Conservation (phyloP, 2,888 invertebrate genomes). For the Notodonta dromedarius region DNA sequence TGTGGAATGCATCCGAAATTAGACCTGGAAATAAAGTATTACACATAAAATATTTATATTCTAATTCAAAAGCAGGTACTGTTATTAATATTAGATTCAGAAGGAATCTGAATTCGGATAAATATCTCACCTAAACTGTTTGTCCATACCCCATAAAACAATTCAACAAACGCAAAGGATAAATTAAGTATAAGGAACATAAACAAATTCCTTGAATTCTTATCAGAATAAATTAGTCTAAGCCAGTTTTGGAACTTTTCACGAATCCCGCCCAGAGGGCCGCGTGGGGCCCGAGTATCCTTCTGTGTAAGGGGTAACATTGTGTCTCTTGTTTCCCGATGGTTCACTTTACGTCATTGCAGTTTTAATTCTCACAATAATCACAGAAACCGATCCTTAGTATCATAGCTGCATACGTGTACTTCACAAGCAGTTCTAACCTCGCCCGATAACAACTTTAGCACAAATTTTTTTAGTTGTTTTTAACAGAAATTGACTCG, state of each 20-base stretch:
- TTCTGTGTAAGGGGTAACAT: slow-evolving; percentile 92
- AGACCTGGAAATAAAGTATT: slow-evolving; percentile 87
- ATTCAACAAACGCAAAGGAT: slow-evolving; percentile 98
- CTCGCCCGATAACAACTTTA: slow-evolving; percentile 49
- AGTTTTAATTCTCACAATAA: slow-evolving; percentile 58
- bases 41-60: background rate
- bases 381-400: slow-evolving; percentile 56
- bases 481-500: slow-evolving; percentile 13
- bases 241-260: slow-evolving; percentile 91
- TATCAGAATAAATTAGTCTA: slow-evolving; percentile 95
- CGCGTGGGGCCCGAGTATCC: slow-evolving; percentile 85
- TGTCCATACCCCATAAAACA: slow-evolving; percentile 95
- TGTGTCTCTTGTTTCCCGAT: slow-evolving; percentile 52
- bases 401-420: slow-evolving; percentile 80
- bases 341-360: slow-evolving; percentile 70
- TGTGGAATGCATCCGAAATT: slow-evolving; percentile 99
- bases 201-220: slow-evolving; percentile 96
- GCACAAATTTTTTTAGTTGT: slow-evolving; percentile 13
- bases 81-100: background rate
- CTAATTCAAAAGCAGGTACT: background rate
- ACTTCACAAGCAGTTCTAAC: slow-evolving; percentile 73
- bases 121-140: slow-evolving; percentile 90
- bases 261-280: slow-evolving; percentile 85
- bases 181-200: slow-evolving; percentile 96
- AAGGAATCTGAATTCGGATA: background rate